phyloP scores from a whole-genome alignment of 2,797 vertebrate species.

The Melanotaenia parkinsoni region DNA sequence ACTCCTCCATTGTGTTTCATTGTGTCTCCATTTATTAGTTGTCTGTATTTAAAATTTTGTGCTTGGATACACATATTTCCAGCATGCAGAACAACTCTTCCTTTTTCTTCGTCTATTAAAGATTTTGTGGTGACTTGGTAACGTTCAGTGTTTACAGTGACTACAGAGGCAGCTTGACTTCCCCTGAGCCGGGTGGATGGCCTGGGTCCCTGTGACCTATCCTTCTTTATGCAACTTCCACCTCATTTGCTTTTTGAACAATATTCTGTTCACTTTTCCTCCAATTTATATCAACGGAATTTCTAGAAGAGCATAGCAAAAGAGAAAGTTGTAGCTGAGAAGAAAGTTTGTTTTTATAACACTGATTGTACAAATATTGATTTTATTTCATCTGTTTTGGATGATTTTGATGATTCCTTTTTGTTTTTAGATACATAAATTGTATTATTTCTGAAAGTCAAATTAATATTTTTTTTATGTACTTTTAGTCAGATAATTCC shows the following conservation, averaged over 20 bases:
- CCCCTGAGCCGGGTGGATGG: constrained; percentile 11
- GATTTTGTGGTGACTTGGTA: constrained; percentile 26
- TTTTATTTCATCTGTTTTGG: neutral
- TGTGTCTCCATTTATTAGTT: no score
- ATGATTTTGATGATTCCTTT: no score
- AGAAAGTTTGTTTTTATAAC: neutral
- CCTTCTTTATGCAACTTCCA: constrained; percentile 43
- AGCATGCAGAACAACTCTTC: neutral
- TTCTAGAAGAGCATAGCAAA: neutral
- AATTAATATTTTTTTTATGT: no score
- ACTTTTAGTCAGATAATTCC: no score
- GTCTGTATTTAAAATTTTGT: neutral
- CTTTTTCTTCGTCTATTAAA: neutral
- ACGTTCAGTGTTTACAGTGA: constrained; percentile 38
- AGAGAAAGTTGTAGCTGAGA: neutral
- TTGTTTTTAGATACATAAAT: no score
- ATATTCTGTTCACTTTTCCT: constrained; percentile 5
- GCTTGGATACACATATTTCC: no score
- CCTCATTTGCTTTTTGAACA: constrained; percentile 2
- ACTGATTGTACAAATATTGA: neutral
- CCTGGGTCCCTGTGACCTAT: constrained; percentile 50
- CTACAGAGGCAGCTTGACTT: constrained; percentile 39
- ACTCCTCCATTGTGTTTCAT: no score
- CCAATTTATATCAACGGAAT: neutral
- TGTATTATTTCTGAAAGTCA: no score